phyloP scores from a whole-genome alignment of 2,888 invertebrate genomes.

The Drosophila rellima region DNA sequence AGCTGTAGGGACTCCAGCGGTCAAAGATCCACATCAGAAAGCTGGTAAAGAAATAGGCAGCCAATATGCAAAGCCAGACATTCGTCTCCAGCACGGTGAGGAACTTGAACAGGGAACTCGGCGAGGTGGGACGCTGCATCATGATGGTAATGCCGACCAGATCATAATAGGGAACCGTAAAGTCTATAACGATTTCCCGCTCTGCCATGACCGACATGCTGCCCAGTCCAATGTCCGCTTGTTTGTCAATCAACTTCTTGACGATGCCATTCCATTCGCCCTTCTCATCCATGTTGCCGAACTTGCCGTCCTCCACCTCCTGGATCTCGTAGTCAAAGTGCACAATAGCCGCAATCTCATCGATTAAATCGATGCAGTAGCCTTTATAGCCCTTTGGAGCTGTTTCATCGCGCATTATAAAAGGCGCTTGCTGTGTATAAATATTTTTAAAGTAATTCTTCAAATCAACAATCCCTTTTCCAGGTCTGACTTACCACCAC shows the following conservation, averaged over 20 bases:
- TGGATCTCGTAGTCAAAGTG: slow-evolving; percentile 96
- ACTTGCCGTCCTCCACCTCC: slow-evolving; percentile 92
- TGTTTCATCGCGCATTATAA: slow-evolving; percentile 90
- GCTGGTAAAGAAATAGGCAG: slow-evolving; percentile 97
- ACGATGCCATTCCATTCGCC: slow-evolving; percentile 95
- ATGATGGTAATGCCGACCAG: slow-evolving; percentile 98
- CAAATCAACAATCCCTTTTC: not conserved
- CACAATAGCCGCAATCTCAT: slow-evolving; percentile 93
- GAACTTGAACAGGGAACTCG: slow-evolving; percentile 98
- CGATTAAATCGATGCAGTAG: slow-evolving; percentile 97
- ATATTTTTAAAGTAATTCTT: too few species aligned
- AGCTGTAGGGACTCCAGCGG: slow-evolving; percentile 98
- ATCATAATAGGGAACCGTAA: slow-evolving; percentile 99
- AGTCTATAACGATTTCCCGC: slow-evolving; percentile 98
- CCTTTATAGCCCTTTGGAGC: slow-evolving; percentile 91
- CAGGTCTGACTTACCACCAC: slow-evolving; percentile 89
- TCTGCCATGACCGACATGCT: slow-evolving; percentile 99
- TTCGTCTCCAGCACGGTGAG: slow-evolving; percentile 97
- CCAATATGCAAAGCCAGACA: slow-evolving; percentile 98
- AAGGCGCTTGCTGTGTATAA: slow-evolving; percentile 91
- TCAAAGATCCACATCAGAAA: slow-evolving; percentile 98
- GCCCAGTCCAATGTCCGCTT: slow-evolving; percentile 97
- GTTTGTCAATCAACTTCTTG: slow-evolving; percentile 92
- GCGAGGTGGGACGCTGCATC: slow-evolving; percentile 95
- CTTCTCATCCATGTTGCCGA: slow-evolving; percentile 95